Base-by-base conservation (phyloP, 2,113 vertebrate species). In the Rhinogobius similis region DNA sequence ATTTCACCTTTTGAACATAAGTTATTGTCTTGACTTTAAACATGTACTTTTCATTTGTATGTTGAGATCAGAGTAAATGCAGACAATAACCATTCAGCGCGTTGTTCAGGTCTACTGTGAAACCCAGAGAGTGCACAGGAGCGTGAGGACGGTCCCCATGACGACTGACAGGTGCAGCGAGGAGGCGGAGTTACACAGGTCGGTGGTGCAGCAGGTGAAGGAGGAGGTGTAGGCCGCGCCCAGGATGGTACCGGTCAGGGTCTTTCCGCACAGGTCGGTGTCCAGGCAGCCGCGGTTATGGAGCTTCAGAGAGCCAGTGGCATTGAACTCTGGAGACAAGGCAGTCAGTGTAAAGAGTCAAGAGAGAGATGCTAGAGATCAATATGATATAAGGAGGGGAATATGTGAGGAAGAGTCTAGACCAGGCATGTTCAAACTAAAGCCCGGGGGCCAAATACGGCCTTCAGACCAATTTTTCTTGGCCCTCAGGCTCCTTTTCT, bases 251-350 rank as follows among this genome's bases (percentile, higher is more conserved):
- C 84, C 82, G 0, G 58, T 78, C 64, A 86, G 1, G 0, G 73
- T 86, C 13, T 0, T 2, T 9, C 32, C 64, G 39, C 88, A 90
- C 48, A 87, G 56, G 78, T 83, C 41, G 0, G 24, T 21, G 62
- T 88, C 70, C 73, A 89, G 2, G 63, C 85, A 90, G 43, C 87
- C 87, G 1, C 78, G 68, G 58, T 0, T 68, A 18, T 82, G 55
- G 2, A 88, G 72, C 0, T 2, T 58, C 29, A 89, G 0, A 0
- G 12, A 0, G 0, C 26, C 69, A 0, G 83, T 76, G 0, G 46
- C 29, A 1, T 79, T 83, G 75, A 91, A 89, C 43, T 78, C 85
- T 87, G 41, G 68, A 27, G 26, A n/a, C 44, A 36, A 27, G 27
- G 18, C 9, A 26, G 7, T 3, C 32, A 36, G 8, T 36, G 32